Evolutionary conservation across 2,888 invertebrate genomes (phyloP).

Genomic region (Cecidostiba fungosa): DNA sequence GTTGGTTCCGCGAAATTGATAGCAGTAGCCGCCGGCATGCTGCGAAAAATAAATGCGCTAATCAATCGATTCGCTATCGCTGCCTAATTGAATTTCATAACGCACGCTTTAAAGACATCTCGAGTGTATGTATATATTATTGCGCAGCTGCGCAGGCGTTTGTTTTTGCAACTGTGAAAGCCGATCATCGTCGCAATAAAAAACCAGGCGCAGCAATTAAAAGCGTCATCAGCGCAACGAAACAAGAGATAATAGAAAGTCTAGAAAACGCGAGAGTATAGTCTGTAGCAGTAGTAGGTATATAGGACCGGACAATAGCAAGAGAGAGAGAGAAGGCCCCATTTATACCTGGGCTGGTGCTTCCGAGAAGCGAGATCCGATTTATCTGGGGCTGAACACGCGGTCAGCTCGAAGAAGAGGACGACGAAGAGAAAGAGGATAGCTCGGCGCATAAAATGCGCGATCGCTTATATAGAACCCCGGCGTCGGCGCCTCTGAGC

Average conservation of each 20-base stretch:
- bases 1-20: conserved; percentile 32
- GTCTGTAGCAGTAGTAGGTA: neutral
- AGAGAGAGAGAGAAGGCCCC: conserved; percentile 40
- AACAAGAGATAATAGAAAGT: conserved; percentile 14
- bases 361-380: conserved; percentile 76
- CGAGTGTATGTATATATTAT: neutral
- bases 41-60: conserved; percentile 20
- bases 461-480: conserved; percentile 59
- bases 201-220: neutral
- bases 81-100: conserved; percentile 9
- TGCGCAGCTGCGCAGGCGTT: neutral
- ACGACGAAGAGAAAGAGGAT: conserved; percentile 35
- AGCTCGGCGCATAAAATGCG: conserved; percentile 41
- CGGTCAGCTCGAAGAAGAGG: conserved; percentile 16
- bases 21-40: neutral
- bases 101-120: neutral
- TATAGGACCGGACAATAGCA: conserved; percentile 56
- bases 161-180: neutral
- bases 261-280: neutral
- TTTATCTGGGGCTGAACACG: conserved; percentile 74
- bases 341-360: conserved; percentile 69
- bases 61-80: conserved; percentile 3
- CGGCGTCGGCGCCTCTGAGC: conserved; percentile 76
- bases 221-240: neutral
- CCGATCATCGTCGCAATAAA: too few species aligned